Evolutionary conservation across 2,797 vertebrate species (phyloP).

Genomic region (Galagoides demidoff): DNA sequence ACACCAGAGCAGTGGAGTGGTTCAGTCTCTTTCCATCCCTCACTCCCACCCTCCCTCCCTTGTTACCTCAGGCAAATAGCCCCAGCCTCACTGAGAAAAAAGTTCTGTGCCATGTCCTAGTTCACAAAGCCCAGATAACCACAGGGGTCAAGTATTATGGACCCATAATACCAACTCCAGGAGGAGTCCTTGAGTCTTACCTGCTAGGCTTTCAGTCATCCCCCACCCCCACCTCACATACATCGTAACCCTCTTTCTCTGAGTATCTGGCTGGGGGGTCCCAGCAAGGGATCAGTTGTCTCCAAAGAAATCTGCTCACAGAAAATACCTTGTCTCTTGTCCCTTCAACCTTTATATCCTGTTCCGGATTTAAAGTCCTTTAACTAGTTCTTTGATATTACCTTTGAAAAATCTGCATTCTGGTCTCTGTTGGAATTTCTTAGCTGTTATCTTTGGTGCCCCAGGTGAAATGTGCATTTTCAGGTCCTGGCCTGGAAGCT

Average conservation of each 20-base stretch:
- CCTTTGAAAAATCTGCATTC: conserved; percentile 64
- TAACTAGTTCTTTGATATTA: conserved; percentile 63
- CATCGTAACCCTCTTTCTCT: conserved; percentile 9
- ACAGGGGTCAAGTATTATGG: background rate
- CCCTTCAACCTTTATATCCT: conserved; percentile 47
- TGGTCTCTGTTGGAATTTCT: conserved; percentile 45
- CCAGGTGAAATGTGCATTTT: background rate
- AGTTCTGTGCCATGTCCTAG: background rate
- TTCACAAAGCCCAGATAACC: background rate
- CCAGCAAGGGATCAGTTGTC: conserved; percentile 41
- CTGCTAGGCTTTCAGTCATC: background rate
- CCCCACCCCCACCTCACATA: background rate
- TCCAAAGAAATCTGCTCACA: conserved; percentile 37
- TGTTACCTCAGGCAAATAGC: background rate
- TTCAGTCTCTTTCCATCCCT: background rate
- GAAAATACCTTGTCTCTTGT: conserved; percentile 27
- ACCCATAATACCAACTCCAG: background rate
- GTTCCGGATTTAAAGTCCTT: conserved; percentile 59
- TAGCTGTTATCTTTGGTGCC: conserved; percentile 16
- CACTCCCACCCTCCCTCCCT: background rate
- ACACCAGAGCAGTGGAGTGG: background rate
- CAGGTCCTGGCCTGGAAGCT: background rate
- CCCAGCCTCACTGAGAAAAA: background rate
- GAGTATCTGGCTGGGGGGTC: background rate
- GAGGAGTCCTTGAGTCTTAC: background rate